Percentiles rank a stretch among this genome's conserved stretches.
Evolutionary conservation across 1,140 invertebrate genomes (phyloP).

Genomic region (Ceratina australensis): DNA sequence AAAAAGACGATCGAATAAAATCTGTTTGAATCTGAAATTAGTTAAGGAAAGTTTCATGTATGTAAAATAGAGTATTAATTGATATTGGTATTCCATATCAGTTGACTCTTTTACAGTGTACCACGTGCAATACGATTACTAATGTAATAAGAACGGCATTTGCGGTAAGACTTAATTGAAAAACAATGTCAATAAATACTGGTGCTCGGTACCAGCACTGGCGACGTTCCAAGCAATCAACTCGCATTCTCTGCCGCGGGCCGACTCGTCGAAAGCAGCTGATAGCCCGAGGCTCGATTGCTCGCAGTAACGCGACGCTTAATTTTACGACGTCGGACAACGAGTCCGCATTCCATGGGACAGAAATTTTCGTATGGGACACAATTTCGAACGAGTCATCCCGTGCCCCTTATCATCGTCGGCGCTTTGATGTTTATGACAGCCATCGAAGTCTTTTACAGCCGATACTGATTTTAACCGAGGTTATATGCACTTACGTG

Average conservation of each 20-base stretch:
- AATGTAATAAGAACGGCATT: no score
- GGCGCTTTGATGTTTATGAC: constrained; percentile 48
- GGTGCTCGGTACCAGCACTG: neutral
- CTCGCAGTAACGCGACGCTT: constrained; percentile 17
- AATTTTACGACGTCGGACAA: constrained; percentile 29
- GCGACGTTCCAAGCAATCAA: constrained; percentile 9
- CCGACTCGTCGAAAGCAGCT: neutral
- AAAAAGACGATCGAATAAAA: no score
- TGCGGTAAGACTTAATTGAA: neutral
- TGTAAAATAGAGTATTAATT: no score
- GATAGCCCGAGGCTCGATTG: constrained; percentile 2
- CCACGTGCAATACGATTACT: no score
- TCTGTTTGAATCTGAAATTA: no score
- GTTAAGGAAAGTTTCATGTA: no score
- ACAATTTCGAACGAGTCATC: constrained; percentile 8
- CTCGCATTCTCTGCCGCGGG: neutral
- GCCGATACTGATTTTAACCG: no score
- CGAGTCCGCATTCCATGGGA: constrained; percentile 20
- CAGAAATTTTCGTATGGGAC: constrained; percentile 6
- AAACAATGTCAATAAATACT: neutral
- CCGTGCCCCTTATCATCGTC: neutral
- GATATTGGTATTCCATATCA: no score
- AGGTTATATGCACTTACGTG: no score
- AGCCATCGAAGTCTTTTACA: neutral
- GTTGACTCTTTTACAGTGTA: no score